A percentile compares a stretch with the other conserved stretches of the same genome.
Conservation (phyloP, 2,797 vertebrate species). For the Galagoides demidoff region DNA sequence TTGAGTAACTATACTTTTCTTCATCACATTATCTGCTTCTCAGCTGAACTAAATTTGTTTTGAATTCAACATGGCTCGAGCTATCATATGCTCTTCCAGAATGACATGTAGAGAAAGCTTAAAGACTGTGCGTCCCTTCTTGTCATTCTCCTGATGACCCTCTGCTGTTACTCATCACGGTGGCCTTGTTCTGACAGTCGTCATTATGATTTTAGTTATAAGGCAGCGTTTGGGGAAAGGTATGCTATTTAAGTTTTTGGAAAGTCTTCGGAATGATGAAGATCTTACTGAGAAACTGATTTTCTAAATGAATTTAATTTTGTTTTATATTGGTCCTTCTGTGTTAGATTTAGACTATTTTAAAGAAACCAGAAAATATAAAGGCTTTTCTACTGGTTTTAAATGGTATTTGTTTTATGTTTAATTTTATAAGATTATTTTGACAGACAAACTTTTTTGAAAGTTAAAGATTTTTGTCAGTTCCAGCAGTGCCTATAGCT, state of each 20-base stretch:
- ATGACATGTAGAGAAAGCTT: constrained; percentile 1
- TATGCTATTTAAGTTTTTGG: constrained; percentile 33
- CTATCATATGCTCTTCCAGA: constrained; percentile 1
- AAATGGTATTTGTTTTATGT: constrained; percentile 82
- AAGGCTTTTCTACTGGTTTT: constrained; percentile 83
- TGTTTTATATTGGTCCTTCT: constrained; percentile 80
- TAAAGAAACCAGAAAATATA: constrained; percentile 81
- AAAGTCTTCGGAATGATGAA: constrained; percentile 60
- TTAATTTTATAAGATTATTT: constrained; percentile 85
- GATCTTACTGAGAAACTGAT: constrained; percentile 76
- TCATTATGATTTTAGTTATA: neutral
- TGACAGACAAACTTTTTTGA: constrained; percentile 77
- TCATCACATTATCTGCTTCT: constrained; percentile 27
- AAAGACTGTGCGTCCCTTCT: neutral
- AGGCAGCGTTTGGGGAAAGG: constrained; percentile 44
- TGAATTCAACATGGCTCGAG: constrained; percentile 47
- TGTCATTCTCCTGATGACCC: neutral
- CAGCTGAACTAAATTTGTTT: constrained; percentile 62
- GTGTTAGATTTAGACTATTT: constrained; percentile 83
- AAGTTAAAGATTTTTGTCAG: constrained; percentile 70
- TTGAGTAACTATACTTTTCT: neutral
- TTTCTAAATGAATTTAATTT: constrained; percentile 81
- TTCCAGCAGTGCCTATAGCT: neutral
- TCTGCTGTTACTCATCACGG: neutral
- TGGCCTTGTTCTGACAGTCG: neutral